Base-by-base conservation (phyloP, 2,797 vertebrate species). In the Acanthopagrus latus region DNA sequence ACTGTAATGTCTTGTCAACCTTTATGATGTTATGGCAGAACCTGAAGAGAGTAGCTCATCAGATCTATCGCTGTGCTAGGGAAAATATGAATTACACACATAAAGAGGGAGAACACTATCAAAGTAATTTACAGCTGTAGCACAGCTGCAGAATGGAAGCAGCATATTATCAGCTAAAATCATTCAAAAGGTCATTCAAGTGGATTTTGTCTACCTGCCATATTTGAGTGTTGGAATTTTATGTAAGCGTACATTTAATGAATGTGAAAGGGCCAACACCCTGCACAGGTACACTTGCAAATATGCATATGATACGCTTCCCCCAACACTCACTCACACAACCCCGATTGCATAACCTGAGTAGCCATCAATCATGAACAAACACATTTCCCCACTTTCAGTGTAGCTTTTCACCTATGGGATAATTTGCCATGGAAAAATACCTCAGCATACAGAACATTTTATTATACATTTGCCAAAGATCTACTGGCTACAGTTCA, bases 281-380 rank as follows among this genome's bases (percentile, higher is more conserved):
- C 60, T 59, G 21, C 38, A 64, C n/a, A 71, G 27, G 74, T 46
- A 80, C 41, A 66, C 8, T 29, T 38, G 27, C 21, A 67, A 58
- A 65, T 47, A 67, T 16, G 64, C 16, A 38, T 57, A 29, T 0
- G 6, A 27, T 48, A 51, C 3, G 2, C 59, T 51, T 44, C 17
- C 13, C 56, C 38, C 20, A 17, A 54, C 33, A 41, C 29, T 33
- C 46, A 43, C 50, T n/a, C 41, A 51, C 41, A 55, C 50, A 25
- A 1, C 1, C 44, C 48, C 18, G 43, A 67, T 71, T 76, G 17
- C 67, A 64, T 73, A 87, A 87, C 47, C 29, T 2, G 12, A 46
- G 41, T 21, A 64, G 41, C 52, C 23, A n/a, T 51, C 74, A 66
- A 23, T 72, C 69, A 67, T 10, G 20, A 23, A 18, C 52, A 20